A percentile compares a stretch with the other conserved stretches of the same genome.
Conservation (phyloP, 2,797 vertebrate genomes). For the Taenioides sp. region DNA sequence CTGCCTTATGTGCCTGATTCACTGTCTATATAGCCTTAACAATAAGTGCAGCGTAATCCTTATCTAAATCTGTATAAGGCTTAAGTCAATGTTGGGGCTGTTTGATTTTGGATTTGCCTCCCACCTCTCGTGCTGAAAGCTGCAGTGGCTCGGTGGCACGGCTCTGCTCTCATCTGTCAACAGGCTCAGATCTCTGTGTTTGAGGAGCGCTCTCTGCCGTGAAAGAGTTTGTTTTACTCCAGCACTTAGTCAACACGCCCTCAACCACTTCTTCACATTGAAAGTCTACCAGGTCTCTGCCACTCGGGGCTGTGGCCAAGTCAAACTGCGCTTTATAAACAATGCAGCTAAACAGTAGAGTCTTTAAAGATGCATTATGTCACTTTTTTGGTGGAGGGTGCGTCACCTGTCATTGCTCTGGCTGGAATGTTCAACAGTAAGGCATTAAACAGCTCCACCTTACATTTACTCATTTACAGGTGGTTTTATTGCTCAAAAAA, state of each 20-base stretch:
- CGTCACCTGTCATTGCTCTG: too few species aligned
- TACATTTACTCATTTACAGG: too few species aligned
- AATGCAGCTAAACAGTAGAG: neutral
- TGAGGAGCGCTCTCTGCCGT: conserved; percentile 17
- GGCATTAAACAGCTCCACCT: too few species aligned
- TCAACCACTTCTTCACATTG: conserved; percentile 21
- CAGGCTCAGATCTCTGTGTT: conserved; percentile 31
- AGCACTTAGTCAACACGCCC: conserved; percentile 35
- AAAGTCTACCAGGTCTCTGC: conserved; percentile 20
- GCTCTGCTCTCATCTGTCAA: conserved; percentile 56
- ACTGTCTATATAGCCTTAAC: conserved; percentile 5
- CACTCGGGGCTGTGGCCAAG: conserved; percentile 10
- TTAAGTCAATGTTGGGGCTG: conserved; percentile 18
- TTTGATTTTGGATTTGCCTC: conserved; percentile 48
- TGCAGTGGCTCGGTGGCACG: conserved; percentile 4
- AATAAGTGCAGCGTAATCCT: conserved; percentile 1
- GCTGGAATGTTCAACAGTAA: too few species aligned
- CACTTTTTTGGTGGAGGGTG: too few species aligned
- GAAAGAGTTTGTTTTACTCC: conserved; percentile 11
- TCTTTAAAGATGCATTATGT: neutral
- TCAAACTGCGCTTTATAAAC: conserved; percentile 12
- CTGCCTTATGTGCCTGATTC: neutral
- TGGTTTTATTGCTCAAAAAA: too few species aligned
- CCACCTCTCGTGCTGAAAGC: conserved; percentile 43
- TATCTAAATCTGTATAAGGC: neutral